Evolutionary conservation across 92 coral and sea anemone species (phyloP), one percentile per base, ranked within the genome.

Genomic region (Ricordea florida): DNA sequence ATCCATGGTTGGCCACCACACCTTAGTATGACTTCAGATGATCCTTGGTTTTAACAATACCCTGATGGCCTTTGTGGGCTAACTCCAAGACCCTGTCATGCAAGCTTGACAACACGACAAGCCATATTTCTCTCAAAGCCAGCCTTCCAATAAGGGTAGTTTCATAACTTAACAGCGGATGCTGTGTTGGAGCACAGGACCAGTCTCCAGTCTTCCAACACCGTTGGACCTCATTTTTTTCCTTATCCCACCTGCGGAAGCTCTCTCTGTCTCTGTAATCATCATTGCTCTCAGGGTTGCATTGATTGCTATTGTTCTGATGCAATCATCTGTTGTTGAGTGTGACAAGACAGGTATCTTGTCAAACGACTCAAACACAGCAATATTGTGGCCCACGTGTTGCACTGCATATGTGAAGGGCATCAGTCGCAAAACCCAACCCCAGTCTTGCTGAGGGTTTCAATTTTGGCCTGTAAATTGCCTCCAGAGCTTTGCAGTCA

Each of bases 221-320:
- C 26, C 35, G 36, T 20, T 34, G 20, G 13, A 40, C 26, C 9
- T 75, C 45, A 8, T 52, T 42, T 8, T 49, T 37, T 50, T 59
- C 74, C 27, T 76, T 43, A 16, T 81, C 75, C 11, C n/a, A n/a
- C 11, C 62, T 22, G 23, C 76, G 0, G 77, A 82, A 10, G 59
- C 74, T 25, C 53, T 26, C 53, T 69, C 79, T 13, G 69, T 80
- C 30, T n/a, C n/a, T n/a, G n/a, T n/a, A n/a, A n/a, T n/a, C n/a
- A n/a, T n/a, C n/a, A n/a, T n/a, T n/a, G n/a, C n/a, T n/a, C n/a
- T n/a, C n/a, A n/a, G n/a, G n/a, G 75, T 65, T 17, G 86, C 73
- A 32, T 36, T 31, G 44, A 32, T 52, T 49, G 86, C 74, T 15
- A 72, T 56, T 47, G 60, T 47, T 47, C 61, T 40, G 9, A 57